Base-by-base conservation (phyloP, 2,797 vertebrate species). In the Phataginus tetradactyla region DNA sequence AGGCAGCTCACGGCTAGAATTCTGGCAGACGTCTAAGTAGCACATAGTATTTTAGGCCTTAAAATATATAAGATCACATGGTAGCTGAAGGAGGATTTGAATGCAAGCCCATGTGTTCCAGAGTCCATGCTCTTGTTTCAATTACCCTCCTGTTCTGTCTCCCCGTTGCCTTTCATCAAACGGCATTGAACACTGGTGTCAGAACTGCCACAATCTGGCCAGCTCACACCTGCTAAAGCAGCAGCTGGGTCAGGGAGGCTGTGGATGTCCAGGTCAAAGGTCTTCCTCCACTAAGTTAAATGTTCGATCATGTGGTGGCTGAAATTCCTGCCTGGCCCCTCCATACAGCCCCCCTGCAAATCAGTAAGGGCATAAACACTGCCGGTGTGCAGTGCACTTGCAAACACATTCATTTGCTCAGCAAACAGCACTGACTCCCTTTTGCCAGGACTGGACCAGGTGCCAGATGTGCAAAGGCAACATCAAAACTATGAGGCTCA, bases 341-440 rank as follows among this genome's bases (percentile, higher is more conserved):
- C 53, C 74, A n/a, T 25, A 29, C 6, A 0, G 14, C 20, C 42
- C 53, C 1, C 0, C 14, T 63, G 55, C 25, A 32, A 49, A 45
- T 6, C 17, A 29, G 2, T 2, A 45, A 79, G 91, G 39, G 21
- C 14, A 3, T 3, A 32, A 17, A 9, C 20, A 13, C 7, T 1
- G 6, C 25, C 63, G 3, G 49, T 1, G 14, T 14, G 29, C 9
- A 3, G 15, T 12, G 18, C 1, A 2, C 0, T 4, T 8, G 17
- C 7, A 3, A 21, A 29, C 32, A 27, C 5, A 17, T 13, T 15
- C 34, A n/a, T 15, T 37, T 4, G 2, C 66, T 29, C 59, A 9
- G 34, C 75, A 29, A 21, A 34, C 1, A 15, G 29, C 57, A n/a
- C 57, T 3, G 55, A 42, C 55, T 80, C 64, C 64, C 13, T 51